Evolutionary conservation across 1,140 invertebrate species (phyloP), one percentile per base, ranked within the genome.

Genomic region (Polypedilum vanderplanki): DNA sequence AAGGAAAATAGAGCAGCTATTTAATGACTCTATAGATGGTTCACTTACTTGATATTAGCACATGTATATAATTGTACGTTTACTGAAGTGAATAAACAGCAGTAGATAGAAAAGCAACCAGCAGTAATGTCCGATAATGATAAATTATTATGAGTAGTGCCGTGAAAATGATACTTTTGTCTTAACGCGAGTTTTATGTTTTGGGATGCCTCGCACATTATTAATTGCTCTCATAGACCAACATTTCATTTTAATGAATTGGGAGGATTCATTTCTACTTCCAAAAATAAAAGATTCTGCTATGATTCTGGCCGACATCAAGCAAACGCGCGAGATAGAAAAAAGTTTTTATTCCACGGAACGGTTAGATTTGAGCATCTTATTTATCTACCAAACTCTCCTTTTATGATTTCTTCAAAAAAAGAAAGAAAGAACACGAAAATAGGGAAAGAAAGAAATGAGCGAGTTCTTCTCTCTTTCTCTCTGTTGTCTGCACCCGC

Each of bases 171-270:
- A 67, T 67, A 67, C 17, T 70, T 70, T 18, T 70, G 17, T 20
- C 18, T 18, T 20, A 70, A 22, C 46, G 46, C 46, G 46, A 57
- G 46, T n/a, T 57, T 33, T 33, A 33, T 33, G 46, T 57, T 57
- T 57, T 57, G 46, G 46, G 46, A 57, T 57, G 10, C 46, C 65
- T 9, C 65, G 65, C 46, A 57, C n/a, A 57, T 20, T 70, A 70
- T 70, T 70, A 70, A 70, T 70, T 70, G 18, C 65, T 70, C 20
- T 70, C 17, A 18, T 70, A 70, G 65, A 70, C 65, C 17, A 70
- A 70, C 20, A 18, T 70, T 22, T 20, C 17, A 9, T 70, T 17
- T 18, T 70, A 70, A 70, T 70, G 65, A 70, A 70, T n/a, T 70
- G 17, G 65, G 65, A 70, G 65, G 65, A 70, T 70, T 33, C 24